These are phyloP conservation scores for Anolis carolinensis DNA, from an alignment of 2,113 vertebrate species.

Conservation along the genomic window DNA sequence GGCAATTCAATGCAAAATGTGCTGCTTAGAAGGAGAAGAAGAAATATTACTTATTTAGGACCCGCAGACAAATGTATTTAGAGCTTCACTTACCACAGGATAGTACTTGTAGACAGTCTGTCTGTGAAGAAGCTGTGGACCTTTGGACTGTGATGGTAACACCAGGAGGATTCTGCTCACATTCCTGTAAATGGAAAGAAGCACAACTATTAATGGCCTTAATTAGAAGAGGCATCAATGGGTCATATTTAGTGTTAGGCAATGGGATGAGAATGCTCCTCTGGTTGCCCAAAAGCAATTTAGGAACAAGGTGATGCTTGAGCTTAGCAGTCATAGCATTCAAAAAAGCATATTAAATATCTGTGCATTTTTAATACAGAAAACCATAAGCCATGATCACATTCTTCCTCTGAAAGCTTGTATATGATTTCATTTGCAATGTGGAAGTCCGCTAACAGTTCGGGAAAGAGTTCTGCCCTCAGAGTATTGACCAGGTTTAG, in stretches of 20 bases:
- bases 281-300: constrained; percentile 32
- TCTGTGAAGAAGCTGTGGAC: constrained; percentile 56
- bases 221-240: constrained; percentile 56
- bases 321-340: constrained; percentile 1
- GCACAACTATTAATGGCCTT: constrained; percentile 64
- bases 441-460: constrained; percentile 31
- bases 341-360: not conserved
- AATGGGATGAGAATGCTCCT: constrained; percentile 42
- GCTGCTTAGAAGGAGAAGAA: constrained; percentile 62
- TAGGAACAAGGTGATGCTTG: fast-evolving
- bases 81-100: constrained; percentile 51
- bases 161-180: constrained; percentile 56
- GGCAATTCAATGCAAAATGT: constrained; percentile 51
- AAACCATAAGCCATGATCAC: constrained; percentile 23
- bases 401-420: constrained; percentile 17
- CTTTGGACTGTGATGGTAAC: constrained; percentile 43
- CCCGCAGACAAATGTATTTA: constrained; percentile 59
- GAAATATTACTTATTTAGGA: constrained; percentile 58
- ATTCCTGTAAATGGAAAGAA: constrained; percentile 66
- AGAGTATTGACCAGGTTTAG: not conserved
- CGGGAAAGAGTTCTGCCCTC: not conserved
- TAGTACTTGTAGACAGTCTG: constrained; percentile 50
- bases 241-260: constrained; percentile 53
- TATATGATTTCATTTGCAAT: not conserved
- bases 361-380: constrained; percentile 10